Base-by-base conservation (phyloP, 2,888 invertebrate genomes). In the Spatulosminthurus flaviceps region DNA sequence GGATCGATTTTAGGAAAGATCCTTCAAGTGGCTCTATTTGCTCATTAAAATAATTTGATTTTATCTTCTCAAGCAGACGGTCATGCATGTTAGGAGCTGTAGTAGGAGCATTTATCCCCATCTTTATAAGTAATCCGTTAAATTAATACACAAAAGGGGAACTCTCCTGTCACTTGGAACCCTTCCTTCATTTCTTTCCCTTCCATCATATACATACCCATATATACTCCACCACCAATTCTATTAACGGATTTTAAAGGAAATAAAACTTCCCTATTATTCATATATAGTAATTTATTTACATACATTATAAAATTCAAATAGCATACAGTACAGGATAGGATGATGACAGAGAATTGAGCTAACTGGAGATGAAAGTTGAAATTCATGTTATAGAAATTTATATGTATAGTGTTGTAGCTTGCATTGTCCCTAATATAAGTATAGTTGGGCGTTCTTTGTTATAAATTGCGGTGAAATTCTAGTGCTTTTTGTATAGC, bases 41-140 rank as follows among this genome's bases (percentile, higher is more conserved):
- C 43, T 72, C 72, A 72, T 72, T 72, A 72, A 72, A 72, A 72
- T 72, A 72, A 72, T 72, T 72, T 72, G 72, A 72, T 72, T 72
- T 72, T 72, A 72, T 51, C 51, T 19, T 11, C 29, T 51, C 51
- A 51, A 51, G 51, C 51, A 51, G 9, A 51, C 16, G 51, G 51
- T 51, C 51, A 51, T 51, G 51, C 51, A 51, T 51, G 51, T 51
- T 51, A n/a, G n/a, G n/a, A n/a, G 34, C 34, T 34, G n/a, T n/a
- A n/a, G n/a, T 41, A 41, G 41, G 13, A 51, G 9, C 51, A 51
- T 51, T 51, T 51, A 51, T 51, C 51, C n/a, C 51, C n/a, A 51
- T 51, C 51, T 16, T 11, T 51, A 41, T 13, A 41, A n/a, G 51
- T 51, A 51, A 51, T 51, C 51, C n/a, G 19, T 51, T 51, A n/a